Conservation (phyloP, 1,140 invertebrate genomes). For the Sitophilus oryzae region DNA sequence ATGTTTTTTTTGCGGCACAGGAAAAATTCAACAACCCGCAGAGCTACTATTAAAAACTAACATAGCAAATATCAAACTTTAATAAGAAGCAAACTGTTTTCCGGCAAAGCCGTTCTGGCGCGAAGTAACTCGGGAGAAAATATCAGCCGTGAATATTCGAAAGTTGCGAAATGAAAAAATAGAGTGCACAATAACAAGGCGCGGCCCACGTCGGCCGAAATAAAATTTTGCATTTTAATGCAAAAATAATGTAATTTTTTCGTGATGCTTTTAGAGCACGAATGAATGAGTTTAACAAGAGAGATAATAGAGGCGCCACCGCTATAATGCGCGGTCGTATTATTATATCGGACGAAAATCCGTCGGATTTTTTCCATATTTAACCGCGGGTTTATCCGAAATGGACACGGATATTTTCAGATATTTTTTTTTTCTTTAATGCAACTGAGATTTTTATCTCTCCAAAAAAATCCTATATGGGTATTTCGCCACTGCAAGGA, state of each 20-base stretch:
- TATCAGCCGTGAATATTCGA: background rate
- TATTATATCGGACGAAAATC: background rate
- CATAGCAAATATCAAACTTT: too few species aligned
- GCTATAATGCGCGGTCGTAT: background rate
- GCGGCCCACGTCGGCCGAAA: background rate
- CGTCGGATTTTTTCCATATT: background rate
- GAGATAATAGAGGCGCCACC: background rate
- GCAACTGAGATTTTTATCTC: too few species aligned
- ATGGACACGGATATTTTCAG: background rate
- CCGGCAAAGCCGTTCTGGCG: too few species aligned
- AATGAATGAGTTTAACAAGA: background rate
- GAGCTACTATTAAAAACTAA: too few species aligned
- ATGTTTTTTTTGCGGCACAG: too few species aligned
- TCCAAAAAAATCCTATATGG: too few species aligned
- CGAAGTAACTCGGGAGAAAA: too few species aligned
- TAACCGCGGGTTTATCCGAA: background rate
- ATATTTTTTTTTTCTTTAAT: too few species aligned
- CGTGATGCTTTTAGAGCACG: slow-evolving; percentile 1
- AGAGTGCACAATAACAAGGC: background rate
- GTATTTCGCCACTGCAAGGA: too few species aligned
- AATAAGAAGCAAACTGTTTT: too few species aligned
- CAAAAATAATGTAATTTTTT: slow-evolving; percentile 4
- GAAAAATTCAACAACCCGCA: too few species aligned
- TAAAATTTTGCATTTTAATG: slow-evolving; percentile 4
- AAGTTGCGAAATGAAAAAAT: slow-evolving; percentile 1